Evolutionary conservation across 2,797 vertebrate genomes (phyloP).

Genomic region (Triplophysa yarkandensis): DNA sequence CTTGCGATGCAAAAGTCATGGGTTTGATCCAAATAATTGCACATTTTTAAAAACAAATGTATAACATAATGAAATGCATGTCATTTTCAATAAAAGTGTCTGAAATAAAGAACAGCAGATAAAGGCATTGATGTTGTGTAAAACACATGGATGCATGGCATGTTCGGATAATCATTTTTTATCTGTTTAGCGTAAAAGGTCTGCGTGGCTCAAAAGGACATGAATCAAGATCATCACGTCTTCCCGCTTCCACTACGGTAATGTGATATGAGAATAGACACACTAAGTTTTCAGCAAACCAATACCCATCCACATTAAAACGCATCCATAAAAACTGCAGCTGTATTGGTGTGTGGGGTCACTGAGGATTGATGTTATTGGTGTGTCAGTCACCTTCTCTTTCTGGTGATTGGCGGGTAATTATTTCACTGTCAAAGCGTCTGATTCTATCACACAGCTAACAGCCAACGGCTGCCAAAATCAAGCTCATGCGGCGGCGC

Average conservation of each 20-base stretch:
- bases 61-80: too few species aligned
- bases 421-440: constrained; percentile 50
- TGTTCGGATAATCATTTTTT: too few species aligned
- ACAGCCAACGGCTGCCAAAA: constrained; percentile 32
- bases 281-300: constrained; percentile 29
- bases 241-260: constrained; percentile 17
- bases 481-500: background rate
- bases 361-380: constrained; percentile 27
- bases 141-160: too few species aligned
- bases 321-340: background rate
- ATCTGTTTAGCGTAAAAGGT: too few species aligned
- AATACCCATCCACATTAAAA: background rate
- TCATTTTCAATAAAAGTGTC: too few species aligned
- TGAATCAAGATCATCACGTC: constrained; percentile 34
- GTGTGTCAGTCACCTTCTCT: constrained; percentile 28
- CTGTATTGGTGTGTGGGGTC: background rate
- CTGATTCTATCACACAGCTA: constrained; percentile 27
- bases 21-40: too few species aligned
- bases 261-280: constrained; percentile 27
- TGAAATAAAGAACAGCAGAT: too few species aligned
- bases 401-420: constrained; percentile 48
- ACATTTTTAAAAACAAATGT: too few species aligned
- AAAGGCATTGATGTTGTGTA: too few species aligned
- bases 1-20: too few species aligned
- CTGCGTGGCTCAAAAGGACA: too few species aligned